Percentiles rank a stretch among this genome's conserved stretches.
phyloP scores from a whole-genome alignment of 2,888 invertebrate species.

The Prosopocoilus inquinatus region DNA sequence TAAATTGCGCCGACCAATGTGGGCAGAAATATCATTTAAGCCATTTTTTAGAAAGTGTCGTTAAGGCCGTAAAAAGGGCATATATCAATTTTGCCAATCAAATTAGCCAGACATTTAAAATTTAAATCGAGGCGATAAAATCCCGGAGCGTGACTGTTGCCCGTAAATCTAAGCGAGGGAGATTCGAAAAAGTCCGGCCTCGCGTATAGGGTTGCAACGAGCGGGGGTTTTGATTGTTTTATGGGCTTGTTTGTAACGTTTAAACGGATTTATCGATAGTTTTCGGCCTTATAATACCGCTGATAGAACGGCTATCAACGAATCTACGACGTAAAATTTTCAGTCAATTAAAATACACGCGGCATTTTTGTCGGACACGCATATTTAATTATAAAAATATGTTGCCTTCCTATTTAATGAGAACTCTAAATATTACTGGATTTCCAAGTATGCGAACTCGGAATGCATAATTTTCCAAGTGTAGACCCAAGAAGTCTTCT shows the following conservation, averaged over 20 bases:
- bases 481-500: too few relatives aligned
- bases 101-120: slow-evolving; percentile 30
- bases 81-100: slow-evolving; percentile 30
- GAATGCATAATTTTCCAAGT: too few relatives aligned
- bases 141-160: slow-evolving; percentile 29
- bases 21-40: slow-evolving; percentile 1
- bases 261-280: too few relatives aligned
- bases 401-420: too few relatives aligned
- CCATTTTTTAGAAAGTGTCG: slow-evolving; percentile 4
- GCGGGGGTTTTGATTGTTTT: slow-evolving; percentile 26
- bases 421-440: too few relatives aligned
- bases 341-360: too few relatives aligned
- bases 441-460: too few relatives aligned
- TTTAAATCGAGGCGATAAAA: slow-evolving; percentile 30
- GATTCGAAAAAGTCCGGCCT: slow-evolving; percentile 22
- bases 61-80: neutral
- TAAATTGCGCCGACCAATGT: slow-evolving; percentile 2
- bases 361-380: too few relatives aligned
- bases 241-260: slow-evolving; percentile 9
- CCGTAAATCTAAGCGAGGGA: slow-evolving; percentile 26
- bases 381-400: too few relatives aligned
- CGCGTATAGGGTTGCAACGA: slow-evolving; percentile 23
- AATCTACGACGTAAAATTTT: too few relatives aligned
- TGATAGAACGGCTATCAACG: too few relatives aligned
- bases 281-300: too few relatives aligned